phyloP scores from a whole-genome alignment of 2,888 invertebrate species.

The Sclerodermus sp. region DNA sequence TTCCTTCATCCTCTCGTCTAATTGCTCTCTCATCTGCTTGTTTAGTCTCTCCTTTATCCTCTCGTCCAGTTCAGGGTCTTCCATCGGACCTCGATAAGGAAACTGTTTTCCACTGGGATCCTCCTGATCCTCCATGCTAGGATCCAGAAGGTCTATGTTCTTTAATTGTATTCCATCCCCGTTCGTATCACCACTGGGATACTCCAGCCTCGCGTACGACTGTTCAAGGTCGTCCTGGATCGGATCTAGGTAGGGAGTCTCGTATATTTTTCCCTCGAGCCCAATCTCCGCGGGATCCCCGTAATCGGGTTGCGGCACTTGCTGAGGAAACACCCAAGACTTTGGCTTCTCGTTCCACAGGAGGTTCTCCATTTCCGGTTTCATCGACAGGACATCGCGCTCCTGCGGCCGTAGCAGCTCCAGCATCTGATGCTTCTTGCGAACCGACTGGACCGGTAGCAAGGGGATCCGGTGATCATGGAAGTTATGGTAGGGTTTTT shows the following conservation, averaged over 20 bases:
- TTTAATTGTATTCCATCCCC: not conserved
- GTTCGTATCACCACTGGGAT: not conserved
- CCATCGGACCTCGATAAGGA: not conserved
- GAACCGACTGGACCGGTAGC: conserved; percentile 14
- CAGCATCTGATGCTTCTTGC: conserved; percentile 20
- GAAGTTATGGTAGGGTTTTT: conserved; percentile 3
- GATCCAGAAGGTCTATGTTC: not conserved
- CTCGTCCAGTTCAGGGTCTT: too few species aligned
- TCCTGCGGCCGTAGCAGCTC: conserved; percentile 26
- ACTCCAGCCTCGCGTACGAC: not conserved
- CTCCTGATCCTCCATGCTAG: not conserved
- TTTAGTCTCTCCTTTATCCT: too few species aligned
- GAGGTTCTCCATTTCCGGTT: conserved; percentile 25
- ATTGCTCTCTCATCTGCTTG: not conserved
- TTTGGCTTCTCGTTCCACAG: conserved; percentile 27
- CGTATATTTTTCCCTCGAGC: conserved; percentile 1
- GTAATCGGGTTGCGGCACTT: conserved; percentile 9
- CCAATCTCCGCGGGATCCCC: conserved; percentile 9
- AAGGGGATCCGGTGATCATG: conserved; percentile 12
- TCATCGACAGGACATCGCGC: conserved; percentile 26
- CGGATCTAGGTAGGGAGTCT: conserved; percentile 3
- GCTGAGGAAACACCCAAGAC: conserved; percentile 18
- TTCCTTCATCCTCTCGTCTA: conserved; percentile 24
- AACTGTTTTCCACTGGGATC: not conserved
- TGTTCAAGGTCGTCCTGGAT: not conserved